phyloP scores from a whole-genome alignment of 2,888 invertebrate genomes.

The Drosophila pegasa region DNA sequence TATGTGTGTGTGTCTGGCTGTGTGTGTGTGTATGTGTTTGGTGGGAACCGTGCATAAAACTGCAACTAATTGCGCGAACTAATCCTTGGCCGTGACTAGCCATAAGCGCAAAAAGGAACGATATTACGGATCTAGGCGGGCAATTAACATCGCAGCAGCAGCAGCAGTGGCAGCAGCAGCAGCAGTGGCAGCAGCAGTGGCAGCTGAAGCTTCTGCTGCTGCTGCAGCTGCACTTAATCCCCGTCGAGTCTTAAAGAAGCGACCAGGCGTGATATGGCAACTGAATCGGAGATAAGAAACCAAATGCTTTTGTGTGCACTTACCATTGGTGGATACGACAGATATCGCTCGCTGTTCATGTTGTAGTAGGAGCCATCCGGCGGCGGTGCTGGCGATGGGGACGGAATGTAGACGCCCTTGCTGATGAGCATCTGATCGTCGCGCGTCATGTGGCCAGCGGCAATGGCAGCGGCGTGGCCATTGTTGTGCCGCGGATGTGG shows the following conservation, averaged over 20 bases:
- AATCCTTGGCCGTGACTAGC: slow-evolving; percentile 77
- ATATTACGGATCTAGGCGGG: slow-evolving; percentile 52
- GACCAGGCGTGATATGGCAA: slow-evolving; percentile 30
- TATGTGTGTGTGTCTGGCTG: background rate
- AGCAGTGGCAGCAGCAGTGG: background rate
- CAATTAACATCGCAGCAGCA: slow-evolving; percentile 56
- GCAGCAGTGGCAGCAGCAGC: background rate
- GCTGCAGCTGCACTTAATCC: slow-evolving; percentile 42
- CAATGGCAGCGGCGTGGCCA: slow-evolving; percentile 63
- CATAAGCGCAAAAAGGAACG: slow-evolving; percentile 40
- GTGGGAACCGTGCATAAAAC: slow-evolving; percentile 52
- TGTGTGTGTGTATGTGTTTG: slow-evolving; percentile 1
- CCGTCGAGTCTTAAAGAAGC: slow-evolving; percentile 39
- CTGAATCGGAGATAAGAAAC: slow-evolving; percentile 8
- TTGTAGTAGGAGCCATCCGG: slow-evolving; percentile 92
- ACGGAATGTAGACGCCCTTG: slow-evolving; percentile 85
- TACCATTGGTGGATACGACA: slow-evolving; percentile 91
- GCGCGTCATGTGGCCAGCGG: slow-evolving; percentile 75
- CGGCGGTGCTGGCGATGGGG: slow-evolving; percentile 90
- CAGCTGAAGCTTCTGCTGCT: background rate
- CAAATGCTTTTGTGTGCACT: slow-evolving; percentile 50
- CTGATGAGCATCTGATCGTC: slow-evolving; percentile 85
- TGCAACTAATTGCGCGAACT: slow-evolving; percentile 77
- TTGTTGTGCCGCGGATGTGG: slow-evolving; percentile 85
- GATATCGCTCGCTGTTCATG: slow-evolving; percentile 91